These are phyloP conservation scores for Neodiprion virginianus DNA, from an alignment of 1,140 invertebrate species.

Conservation along the genomic window DNA sequence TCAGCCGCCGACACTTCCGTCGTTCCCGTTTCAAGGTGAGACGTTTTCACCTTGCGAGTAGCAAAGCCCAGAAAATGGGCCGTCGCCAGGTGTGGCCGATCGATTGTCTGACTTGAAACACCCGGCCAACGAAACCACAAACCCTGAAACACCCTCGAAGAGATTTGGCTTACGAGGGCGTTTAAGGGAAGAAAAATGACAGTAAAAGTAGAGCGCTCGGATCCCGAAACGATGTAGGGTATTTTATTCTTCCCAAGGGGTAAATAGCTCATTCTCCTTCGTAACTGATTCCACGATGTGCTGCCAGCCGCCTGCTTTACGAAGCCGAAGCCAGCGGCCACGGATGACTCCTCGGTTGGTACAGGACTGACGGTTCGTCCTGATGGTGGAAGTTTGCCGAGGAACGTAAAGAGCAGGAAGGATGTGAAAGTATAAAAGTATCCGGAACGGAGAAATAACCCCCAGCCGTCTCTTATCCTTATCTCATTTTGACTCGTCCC, in stretches of 20 bases:
- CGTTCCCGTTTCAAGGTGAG: too few relatives aligned
- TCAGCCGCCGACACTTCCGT: too few relatives aligned
- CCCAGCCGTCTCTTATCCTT: slow-evolving; percentile 35
- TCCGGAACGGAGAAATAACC: background rate
- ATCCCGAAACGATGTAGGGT: background rate
- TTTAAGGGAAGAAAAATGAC: background rate
- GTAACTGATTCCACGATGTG: slow-evolving; percentile 45
- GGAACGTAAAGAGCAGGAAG: slow-evolving; percentile 25
- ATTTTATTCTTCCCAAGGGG: slow-evolving; percentile 14
- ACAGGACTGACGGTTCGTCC: background rate
- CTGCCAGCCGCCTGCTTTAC: slow-evolving; percentile 53
- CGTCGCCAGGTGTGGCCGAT: background rate
- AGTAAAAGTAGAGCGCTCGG: too few relatives aligned
- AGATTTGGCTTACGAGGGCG: background rate
- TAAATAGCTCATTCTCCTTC: slow-evolving; percentile 51
- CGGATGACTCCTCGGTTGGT: slow-evolving; percentile 30
- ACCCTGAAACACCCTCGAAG: background rate
- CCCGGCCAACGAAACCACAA: background rate
- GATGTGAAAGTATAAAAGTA: slow-evolving; percentile 10
- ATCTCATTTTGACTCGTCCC: slow-evolving; percentile 36
- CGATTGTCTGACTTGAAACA: background rate
- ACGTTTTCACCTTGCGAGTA: too few relatives aligned
- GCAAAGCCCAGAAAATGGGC: too few relatives aligned
- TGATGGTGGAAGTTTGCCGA: slow-evolving; percentile 29
- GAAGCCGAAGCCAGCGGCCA: slow-evolving; percentile 20